A percentile compares a stretch with the other conserved stretches of the same genome.
Evolutionary conservation across 2,113 vertebrate species (phyloP).

Genomic region (Bujurquina vittata): DNA sequence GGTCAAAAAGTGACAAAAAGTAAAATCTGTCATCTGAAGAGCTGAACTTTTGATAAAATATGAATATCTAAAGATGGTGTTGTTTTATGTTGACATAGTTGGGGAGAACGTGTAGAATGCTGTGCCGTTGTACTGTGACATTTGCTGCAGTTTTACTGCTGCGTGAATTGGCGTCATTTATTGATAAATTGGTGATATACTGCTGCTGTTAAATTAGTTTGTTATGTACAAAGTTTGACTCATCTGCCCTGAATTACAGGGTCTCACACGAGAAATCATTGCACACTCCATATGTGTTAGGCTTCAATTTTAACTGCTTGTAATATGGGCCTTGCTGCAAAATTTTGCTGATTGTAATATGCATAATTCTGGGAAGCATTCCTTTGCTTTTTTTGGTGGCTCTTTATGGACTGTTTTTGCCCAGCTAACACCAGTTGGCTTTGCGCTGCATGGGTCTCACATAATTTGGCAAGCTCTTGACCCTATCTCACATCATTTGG

Average conservation of each 20-base stretch:
- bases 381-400: conserved; percentile 31
- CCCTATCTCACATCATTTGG: conserved; percentile 72
- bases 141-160: conserved; percentile 18
- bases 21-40: background rate
- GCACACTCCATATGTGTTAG: conserved; percentile 38
- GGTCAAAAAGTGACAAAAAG: background rate
- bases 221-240: conserved; percentile 46
- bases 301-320: conserved; percentile 41
- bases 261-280: conserved; percentile 34
- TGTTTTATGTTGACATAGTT: background rate
- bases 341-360: conserved; percentile 34
- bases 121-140: background rate
- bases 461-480: conserved; percentile 61
- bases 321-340: conserved; percentile 9
- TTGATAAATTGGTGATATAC: conserved; percentile 47
- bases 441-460: conserved; percentile 56
- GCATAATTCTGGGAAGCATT: conserved; percentile 27
- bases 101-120: background rate
- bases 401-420: conserved; percentile 60
- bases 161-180: conserved; percentile 18
- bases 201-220: conserved; percentile 45
- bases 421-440: conserved; percentile 51
- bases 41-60: background rate
- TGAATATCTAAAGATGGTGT: background rate
- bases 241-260: conserved; percentile 56